phyloP scores from a whole-genome alignment of 2,888 invertebrate genomes.

The Ectobius pallidus region DNA sequence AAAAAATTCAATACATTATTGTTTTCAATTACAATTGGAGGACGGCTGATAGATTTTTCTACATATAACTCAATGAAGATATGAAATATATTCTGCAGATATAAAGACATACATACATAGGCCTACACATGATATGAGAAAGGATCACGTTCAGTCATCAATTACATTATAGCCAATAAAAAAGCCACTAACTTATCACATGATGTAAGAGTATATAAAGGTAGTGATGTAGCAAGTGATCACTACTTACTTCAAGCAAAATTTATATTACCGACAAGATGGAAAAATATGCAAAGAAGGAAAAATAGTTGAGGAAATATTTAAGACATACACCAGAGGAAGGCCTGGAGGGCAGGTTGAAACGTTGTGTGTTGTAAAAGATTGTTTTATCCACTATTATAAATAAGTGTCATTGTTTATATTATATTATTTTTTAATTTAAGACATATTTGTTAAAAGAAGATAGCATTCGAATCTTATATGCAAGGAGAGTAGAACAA shows the following conservation, averaged over 20 bases:
- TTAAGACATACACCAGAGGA: too few species aligned
- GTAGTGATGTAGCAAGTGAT: not conserved
- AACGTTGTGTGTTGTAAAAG: too few species aligned
- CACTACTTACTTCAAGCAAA: not conserved
- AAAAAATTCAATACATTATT: too few species aligned
- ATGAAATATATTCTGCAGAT: not conserved
- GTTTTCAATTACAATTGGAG: not conserved
- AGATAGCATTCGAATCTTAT: not conserved
- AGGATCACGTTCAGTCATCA: not conserved
- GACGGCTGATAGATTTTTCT: slow-evolving; percentile 6
- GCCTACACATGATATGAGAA: not conserved
- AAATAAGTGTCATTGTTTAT: too few species aligned
- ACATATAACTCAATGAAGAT: slow-evolving; percentile 12
- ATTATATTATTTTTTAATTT: too few species aligned
- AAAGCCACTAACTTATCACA: not conserved
- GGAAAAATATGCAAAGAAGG: not conserved
- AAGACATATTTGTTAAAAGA: slow-evolving; percentile 3
- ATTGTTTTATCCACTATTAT: too few species aligned
- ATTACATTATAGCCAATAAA: slow-evolving; percentile 4
- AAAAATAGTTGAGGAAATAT: slow-evolving; percentile 9
- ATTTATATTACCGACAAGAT: not conserved
- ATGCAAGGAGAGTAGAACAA: not conserved
- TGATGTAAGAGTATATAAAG: slow-evolving; percentile 9
- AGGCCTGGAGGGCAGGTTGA: too few species aligned
- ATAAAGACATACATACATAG: slow-evolving; percentile 3